These are phyloP conservation scores for Gila robusta DNA, from an alignment of 2,797 vertebrate species.

Conservation along the genomic window DNA sequence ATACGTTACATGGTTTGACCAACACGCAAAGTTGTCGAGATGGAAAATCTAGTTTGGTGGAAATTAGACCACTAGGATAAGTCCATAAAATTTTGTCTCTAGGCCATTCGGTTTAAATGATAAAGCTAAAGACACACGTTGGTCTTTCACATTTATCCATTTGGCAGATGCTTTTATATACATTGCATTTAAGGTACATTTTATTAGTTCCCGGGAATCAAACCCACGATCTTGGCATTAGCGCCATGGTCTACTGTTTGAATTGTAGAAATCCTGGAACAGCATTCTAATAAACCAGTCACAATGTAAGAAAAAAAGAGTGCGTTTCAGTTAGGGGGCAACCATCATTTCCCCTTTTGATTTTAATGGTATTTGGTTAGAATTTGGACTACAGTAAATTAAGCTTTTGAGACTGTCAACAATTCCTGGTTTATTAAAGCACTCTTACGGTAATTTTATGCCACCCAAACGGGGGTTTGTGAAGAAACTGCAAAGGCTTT, in stretches of 20 bases:
- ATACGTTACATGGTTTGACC: background rate
- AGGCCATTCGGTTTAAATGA: background rate
- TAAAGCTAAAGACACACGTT: background rate
- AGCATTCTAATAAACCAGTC: background rate
- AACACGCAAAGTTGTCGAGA: background rate
- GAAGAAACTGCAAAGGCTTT: background rate
- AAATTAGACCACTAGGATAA: background rate
- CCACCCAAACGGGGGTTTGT: background rate
- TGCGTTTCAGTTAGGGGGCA: background rate
- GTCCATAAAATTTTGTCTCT: too few species aligned
- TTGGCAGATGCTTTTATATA: background rate
- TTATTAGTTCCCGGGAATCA: background rate
- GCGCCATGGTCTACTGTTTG: background rate
- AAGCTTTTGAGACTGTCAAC: too few species aligned
- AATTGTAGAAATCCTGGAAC: background rate
- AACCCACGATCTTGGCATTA: background rate
- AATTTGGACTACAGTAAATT: background rate
- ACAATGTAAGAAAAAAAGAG: background rate
- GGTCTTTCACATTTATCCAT: background rate
- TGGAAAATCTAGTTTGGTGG: background rate
- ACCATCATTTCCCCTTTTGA: too few species aligned
- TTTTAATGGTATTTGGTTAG: background rate
- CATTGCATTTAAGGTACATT: background rate
- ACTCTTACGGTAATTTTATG: background rate
- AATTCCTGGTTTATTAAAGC: background rate